Base-by-base conservation (phyloP, 2,113 vertebrate species). In the Toxotes chatareus region DNA sequence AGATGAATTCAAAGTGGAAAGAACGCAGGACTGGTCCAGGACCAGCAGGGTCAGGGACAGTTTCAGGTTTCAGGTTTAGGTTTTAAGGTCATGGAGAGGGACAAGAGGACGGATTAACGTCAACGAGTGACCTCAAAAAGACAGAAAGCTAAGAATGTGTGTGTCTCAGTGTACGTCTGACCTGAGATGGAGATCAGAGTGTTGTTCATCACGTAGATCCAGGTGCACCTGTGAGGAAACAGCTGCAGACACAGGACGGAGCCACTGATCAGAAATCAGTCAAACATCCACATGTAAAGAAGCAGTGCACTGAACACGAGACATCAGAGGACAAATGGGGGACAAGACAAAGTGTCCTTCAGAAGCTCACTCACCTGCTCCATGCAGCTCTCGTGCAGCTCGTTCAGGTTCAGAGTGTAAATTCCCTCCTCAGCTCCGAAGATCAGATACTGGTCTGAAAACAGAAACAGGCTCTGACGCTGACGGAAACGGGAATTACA, bases 391-490 rank as follows among this genome's bases (percentile, higher is more conserved):
- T 98, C 97, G 85, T 98, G 97, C 80, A 98, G 95, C 51, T 98
- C 97, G 84, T 98, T 97, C 73, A 98, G 96, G 88, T 98, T 98
- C 80, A 98, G 87, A 0, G 97, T 98, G 87, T 98, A 98, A 93
- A 98, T 97, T 23, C 97, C 97, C 91, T 98, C 97, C 87, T 98
- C 97, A 4, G 97, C 96, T 80, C 97, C 97, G 91, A 98, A 97
- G 92, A 98, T 96, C 83, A 98, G 93, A 88, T 97, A 96, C 32
- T 98, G 96, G 92, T 98, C 97, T 98, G 84, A 75, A 91, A 3
- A 38, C 21, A 76, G 62, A 94, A 89, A 60, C 17, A 86, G 27
- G 27, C 27, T 27, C 27, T 27, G 27, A 27, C 27, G 27, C 27
- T 27, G 27, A 27, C 27, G 27, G 27, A 27, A 27, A 27, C 27